A percentile compares a stretch with the other conserved stretches of the same genome.
phyloP scores from a whole-genome alignment of 2,113 vertebrate species.

The Coturnix japonica region DNA sequence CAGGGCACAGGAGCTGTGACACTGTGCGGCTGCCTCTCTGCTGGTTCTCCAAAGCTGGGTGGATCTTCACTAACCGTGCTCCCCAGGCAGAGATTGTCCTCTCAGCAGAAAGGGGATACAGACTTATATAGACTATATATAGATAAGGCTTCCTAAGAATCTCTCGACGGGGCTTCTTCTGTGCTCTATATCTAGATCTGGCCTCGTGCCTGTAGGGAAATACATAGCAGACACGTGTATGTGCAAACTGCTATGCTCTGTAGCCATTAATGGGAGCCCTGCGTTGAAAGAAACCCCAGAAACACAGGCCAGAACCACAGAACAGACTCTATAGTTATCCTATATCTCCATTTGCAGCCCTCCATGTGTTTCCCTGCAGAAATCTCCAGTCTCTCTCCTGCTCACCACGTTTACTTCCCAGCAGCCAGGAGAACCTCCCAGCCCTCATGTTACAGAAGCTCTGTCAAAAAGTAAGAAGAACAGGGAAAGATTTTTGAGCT shows the following conservation, averaged over 20 bases:
- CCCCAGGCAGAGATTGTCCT: not conserved
- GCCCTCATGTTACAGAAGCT: not conserved
- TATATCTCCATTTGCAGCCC: not conserved
- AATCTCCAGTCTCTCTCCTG: not conserved
- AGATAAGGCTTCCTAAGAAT: conserved; percentile 67
- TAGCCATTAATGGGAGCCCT: not conserved
- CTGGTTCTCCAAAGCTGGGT: not conserved
- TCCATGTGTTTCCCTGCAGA: not conserved
- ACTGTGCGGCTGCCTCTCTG: accelerated
- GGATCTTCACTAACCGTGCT: not conserved
- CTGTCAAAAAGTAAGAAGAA: not conserved
- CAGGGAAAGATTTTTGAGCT: not conserved
- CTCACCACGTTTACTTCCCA: not conserved
- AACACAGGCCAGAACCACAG: not conserved
- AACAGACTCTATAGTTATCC: not conserved
- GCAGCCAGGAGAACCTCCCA: not conserved
- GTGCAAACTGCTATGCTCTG: not conserved
- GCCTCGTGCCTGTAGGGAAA: conserved; percentile 5
- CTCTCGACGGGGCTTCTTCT: not conserved
- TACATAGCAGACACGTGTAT: not conserved
- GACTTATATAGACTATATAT: conserved; percentile 50
- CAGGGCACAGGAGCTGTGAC: accelerated
- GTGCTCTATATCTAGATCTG: conserved; percentile 37
- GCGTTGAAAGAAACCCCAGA: not conserved
- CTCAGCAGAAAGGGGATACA: conserved; percentile 54